Base-by-base conservation (phyloP, 2,797 vertebrate species). In the Lates japonicus region DNA sequence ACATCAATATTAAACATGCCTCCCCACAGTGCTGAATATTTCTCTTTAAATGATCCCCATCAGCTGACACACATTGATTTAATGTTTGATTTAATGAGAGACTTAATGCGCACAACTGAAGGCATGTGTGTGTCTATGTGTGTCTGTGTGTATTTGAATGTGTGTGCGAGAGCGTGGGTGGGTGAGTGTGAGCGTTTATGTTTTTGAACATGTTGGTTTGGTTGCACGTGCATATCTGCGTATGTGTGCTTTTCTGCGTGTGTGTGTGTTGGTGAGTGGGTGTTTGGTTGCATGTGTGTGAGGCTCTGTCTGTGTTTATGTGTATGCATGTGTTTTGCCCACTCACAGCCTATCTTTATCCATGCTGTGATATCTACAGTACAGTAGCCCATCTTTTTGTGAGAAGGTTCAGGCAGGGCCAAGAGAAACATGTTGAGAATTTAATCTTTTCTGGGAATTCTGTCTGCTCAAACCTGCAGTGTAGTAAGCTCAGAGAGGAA, bases 311-410 rank as follows among this genome's bases (percentile, higher is more conserved):
- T 59, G 62, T 48, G 77, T 83, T 67, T 70, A 31, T 70, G 79
- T 75, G 69, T 66, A 37, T 67, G 42, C 66, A 64, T 88, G 86
- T 86, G 74, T 83, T 87, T 87, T 82, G 86, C 90, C 90, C 90
- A 91, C 90, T 86, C 83, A 82, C 68, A 71, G 62, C 49, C 89
- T 93, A 93, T 93, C 88, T 90, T 92, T 91, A 89, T 77, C 87
- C 68, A 3, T 7, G 71, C 84, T 83, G 82, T 49, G 76, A 72
- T 85, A 71, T 57, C 80, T 67, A 39, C 71, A 67, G 65, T 72
- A 9, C 71, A 67, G 65, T 72, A 9, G 69, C 58, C 62, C 69
- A 16, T 52, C 44, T 83, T 75, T 78, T 80, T 80, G 78, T 55
- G 22, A 39, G 49, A 75, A 57, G 74, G 85, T 79, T 86, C 71